These are phyloP conservation scores for Thamnophis sirtalis DNA, from an alignment of 2,113 vertebrate genomes.

Conservation along the genomic window DNA sequence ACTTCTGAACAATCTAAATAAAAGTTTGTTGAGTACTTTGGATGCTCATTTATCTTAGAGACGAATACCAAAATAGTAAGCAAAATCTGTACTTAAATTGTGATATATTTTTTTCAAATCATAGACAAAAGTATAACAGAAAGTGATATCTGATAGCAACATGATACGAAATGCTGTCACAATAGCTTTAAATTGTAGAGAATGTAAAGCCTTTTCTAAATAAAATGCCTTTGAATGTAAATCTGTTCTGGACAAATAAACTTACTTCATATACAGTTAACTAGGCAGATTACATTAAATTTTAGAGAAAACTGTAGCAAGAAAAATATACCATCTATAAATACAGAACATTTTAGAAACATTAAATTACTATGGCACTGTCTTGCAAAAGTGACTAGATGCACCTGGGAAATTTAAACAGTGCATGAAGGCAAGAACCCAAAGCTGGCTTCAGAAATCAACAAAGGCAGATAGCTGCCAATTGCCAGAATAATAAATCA, in stretches of 20 bases:
- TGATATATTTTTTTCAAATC: not conserved
- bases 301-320: not conserved
- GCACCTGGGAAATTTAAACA: not conserved
- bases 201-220: not conserved
- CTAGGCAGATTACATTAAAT: not conserved
- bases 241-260: not conserved
- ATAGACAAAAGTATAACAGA: not conserved
- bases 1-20: not conserved
- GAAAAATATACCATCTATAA: not conserved
- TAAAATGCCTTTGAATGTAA: not conserved
- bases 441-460: not conserved
- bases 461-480: not conserved
- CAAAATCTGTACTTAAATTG: not conserved
- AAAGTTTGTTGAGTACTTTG: not conserved
- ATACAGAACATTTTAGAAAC: not conserved
- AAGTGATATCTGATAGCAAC: not conserved
- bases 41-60: not conserved
- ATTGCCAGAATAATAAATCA: not conserved
- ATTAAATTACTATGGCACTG: not conserved
- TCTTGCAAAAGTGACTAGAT: not conserved
- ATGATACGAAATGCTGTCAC: not conserved
- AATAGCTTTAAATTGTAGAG: not conserved
- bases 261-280: not conserved
- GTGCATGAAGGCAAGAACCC: not conserved
- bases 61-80: not conserved